Evolutionary conservation across 92 coral and sea anemone genomes (phyloP).

Genomic region (Epizoanthus stellaris): DNA sequence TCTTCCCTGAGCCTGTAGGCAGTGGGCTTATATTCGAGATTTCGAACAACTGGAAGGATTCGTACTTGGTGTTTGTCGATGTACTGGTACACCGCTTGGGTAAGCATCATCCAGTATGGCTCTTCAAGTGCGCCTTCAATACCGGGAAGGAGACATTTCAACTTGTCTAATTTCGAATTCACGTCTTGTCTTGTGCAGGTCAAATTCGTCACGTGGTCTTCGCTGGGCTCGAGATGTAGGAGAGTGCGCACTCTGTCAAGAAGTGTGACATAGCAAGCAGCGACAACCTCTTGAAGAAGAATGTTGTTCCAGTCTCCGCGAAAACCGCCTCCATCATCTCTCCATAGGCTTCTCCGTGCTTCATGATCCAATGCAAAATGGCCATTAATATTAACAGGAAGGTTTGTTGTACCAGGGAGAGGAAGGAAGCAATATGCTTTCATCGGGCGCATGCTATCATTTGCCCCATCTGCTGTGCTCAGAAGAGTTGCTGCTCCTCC

Average conservation of each 20-base stretch:
- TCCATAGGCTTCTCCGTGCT: conserved; percentile 72
- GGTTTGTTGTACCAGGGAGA: conserved; percentile 71
- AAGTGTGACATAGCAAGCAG: conserved; percentile 74
- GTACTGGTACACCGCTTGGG: conserved; percentile 40
- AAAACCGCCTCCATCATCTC: conserved; percentile 62
- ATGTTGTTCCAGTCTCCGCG: conserved; percentile 76
- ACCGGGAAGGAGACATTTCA: conserved; percentile 37
- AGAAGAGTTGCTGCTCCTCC: conserved; percentile 86
- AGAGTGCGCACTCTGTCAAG: conserved; percentile 53
- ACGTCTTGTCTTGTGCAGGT: conserved; percentile 10
- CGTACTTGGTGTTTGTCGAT: conserved; percentile 38
- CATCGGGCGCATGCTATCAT: not conserved
- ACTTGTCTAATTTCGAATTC: not conserved
- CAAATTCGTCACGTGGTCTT: conserved; percentile 18
- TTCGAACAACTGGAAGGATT: conserved; percentile 73
- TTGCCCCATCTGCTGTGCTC: not conserved
- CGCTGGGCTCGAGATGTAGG: conserved; percentile 28
- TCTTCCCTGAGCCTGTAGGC: not conserved
- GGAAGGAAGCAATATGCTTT: conserved; percentile 94
- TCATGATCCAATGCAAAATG: conserved; percentile 86
- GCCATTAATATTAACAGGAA: conserved; percentile 90
- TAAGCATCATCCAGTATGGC: conserved; percentile 25
- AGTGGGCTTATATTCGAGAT: too few relatives aligned
- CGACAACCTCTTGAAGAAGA: conserved; percentile 63
- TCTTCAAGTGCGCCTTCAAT: conserved; percentile 11